Evolutionary conservation across 2,888 invertebrate species (phyloP), one percentile per base, ranked within the genome.

Genomic region (Drosophila pegasa): DNA sequence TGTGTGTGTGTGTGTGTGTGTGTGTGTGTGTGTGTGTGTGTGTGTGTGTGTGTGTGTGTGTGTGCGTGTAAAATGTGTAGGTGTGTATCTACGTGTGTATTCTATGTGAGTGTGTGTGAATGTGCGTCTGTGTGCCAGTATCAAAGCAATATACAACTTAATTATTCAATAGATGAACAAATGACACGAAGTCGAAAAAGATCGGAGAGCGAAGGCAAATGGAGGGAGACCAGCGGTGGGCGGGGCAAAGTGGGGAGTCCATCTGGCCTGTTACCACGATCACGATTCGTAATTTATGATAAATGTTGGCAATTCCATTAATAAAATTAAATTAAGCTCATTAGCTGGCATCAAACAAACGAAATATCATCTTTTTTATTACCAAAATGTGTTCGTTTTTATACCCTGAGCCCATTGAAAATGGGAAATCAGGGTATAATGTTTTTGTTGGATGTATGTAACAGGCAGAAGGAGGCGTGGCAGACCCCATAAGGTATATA

Each of bases 301-400:
- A 89, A 88, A 85, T 80, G 75, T 83, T 86, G 86, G 86, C 83
- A 83, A 89, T 89, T 89, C 88, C 89, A 87, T 87, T 86, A 86
- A 88, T 84, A 89, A 83, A 87, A 87, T 89, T 80, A 82, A 87
- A 75, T 73, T 75, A 89, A 87, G 75, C 88, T 87, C 89, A 87
- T 87, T 87, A 87, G 88, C 68, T 76, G 47, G 51, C 55, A 71
- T 70, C 70, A 71, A 79, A 71, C 69, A 67, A 71, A 73, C 38
- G 50, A 50, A 50, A 35, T 22, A 35, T 7, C 10, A 22, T n/a
- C 7, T 22, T 33, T 50, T 35, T 6, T 50, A n/a, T 50, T 20
- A 35, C 47, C 35, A n/a, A 35, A 33, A 31, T n/a, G 5, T 50
- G 18, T 20, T 22, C 31, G 5, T 7, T 31, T 18, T 41, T 20